These are phyloP conservation scores for Sternotherus odoratus DNA, from an alignment of 2,797 vertebrate species.

Conservation along the genomic window DNA sequence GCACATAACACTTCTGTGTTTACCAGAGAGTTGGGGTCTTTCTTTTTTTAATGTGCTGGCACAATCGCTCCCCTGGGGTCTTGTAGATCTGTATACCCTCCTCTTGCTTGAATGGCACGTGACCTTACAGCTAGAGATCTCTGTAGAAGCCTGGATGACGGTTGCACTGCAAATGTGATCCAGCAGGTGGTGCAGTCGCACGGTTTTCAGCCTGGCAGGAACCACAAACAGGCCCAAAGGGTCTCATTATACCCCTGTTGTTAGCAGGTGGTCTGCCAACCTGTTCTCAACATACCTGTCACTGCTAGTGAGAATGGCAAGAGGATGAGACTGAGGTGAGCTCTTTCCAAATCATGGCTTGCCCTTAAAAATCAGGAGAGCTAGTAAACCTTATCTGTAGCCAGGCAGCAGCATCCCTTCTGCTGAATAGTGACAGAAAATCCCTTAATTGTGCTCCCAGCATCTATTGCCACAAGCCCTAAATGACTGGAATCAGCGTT, in stretches of 20 bases:
- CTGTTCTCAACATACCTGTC: neutral
- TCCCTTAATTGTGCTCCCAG: neutral
- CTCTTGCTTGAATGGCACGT: fast-evolving
- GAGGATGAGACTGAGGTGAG: neutral
- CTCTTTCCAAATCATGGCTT: neutral
- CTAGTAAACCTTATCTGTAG: neutral
- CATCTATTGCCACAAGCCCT: neutral
- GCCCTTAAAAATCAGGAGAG: slow-evolving; percentile 22
- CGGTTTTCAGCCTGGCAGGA: fast-evolving
- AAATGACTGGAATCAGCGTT: neutral
- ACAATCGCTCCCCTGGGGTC: fast-evolving
- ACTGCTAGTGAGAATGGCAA: neutral
- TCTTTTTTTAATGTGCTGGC: neutral
- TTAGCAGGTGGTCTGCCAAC: neutral
- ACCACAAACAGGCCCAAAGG: fast-evolving
- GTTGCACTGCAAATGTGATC: fast-evolving
- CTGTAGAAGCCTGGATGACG: neutral
- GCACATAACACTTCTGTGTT: neutral
- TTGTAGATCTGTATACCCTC: fast-evolving
- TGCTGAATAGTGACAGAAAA: slow-evolving; percentile 18
- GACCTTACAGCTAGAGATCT: neutral
- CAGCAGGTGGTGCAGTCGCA: fast-evolving
- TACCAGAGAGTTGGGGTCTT: fast-evolving
- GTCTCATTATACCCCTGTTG: neutral
- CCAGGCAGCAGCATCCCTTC: neutral